Percentiles rank a stretch among this genome's conserved stretches.
phyloP scores from a whole-genome alignment of 1,140 invertebrate genomes.

The Scaptomyza montana region DNA sequence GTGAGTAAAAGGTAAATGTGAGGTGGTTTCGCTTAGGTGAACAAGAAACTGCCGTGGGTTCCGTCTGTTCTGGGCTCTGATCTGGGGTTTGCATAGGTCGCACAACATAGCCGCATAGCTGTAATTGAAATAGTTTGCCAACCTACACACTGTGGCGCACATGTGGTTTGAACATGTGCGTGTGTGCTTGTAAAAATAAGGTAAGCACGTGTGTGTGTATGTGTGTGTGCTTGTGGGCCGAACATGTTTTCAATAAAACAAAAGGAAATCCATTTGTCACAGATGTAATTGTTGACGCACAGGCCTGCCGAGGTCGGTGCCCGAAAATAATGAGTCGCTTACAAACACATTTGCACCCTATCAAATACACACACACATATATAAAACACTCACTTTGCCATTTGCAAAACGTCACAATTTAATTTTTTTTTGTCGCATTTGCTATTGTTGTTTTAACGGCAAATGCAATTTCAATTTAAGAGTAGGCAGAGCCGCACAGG shows the following conservation, averaged over 20 bases:
- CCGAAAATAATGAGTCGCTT: constrained; percentile 39
- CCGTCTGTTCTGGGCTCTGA: too few relatives aligned
- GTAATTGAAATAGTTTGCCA: constrained; percentile 79
- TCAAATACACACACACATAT: constrained; percentile 14
- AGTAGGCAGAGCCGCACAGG: constrained; percentile 17
- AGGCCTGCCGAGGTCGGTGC: constrained; percentile 26
- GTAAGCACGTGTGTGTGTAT: constrained; percentile 4
- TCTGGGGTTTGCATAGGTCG: constrained; percentile 1
- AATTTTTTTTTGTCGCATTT: constrained; percentile 62
- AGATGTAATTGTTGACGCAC: constrained; percentile 62
- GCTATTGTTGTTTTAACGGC: constrained; percentile 51
- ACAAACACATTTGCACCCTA: constrained; percentile 12
- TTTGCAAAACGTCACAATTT: constrained; percentile 37
- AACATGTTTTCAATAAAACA: constrained; percentile 75
- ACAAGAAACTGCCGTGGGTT: constrained; percentile 25
- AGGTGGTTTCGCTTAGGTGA: constrained; percentile 40
- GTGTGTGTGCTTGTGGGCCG: constrained; percentile 27
- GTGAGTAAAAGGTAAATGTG: background rate
- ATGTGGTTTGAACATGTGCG: constrained; percentile 21
- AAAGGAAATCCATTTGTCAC: constrained; percentile 78
- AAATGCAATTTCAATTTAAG: constrained; percentile 51
- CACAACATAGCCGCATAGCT: constrained; percentile 35
- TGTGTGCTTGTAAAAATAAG: background rate
- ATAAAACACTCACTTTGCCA: constrained; percentile 4
- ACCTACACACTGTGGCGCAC: constrained; percentile 33